These are phyloP conservation scores for Pantala flavescens DNA, from an alignment of 1,140 invertebrate genomes.

Conservation along the genomic window DNA sequence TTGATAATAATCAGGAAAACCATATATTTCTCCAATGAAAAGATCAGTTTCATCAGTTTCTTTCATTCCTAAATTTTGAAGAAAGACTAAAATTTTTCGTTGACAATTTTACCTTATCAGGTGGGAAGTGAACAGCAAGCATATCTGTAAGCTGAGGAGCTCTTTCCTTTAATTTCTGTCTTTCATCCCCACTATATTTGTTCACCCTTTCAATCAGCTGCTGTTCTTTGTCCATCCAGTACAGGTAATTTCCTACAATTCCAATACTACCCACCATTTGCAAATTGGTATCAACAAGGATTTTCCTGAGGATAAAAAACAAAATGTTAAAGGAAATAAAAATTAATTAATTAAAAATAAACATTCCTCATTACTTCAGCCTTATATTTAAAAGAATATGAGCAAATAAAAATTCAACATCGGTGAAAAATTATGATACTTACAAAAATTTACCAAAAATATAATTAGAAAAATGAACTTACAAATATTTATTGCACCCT, in stretches of 20 bases:
- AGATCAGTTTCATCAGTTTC: too few relatives aligned
- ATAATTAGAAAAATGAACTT: too few relatives aligned
- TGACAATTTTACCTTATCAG: background rate
- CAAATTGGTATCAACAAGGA: constrained; percentile 22
- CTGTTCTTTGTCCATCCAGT: constrained; percentile 70
- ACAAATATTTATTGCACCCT: too few relatives aligned
- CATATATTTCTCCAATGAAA: too few relatives aligned
- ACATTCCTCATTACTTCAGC: background rate
- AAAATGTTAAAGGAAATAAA: constrained; percentile 29
- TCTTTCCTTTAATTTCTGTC: constrained; percentile 37
- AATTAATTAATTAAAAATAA: background rate
- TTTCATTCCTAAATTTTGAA: too few relatives aligned
- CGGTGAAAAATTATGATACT: too few relatives aligned
- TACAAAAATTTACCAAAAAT: too few relatives aligned
- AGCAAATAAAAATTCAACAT: too few relatives aligned
- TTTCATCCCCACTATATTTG: constrained; percentile 44
- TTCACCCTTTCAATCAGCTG: constrained; percentile 50
- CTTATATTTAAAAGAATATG: constrained; percentile 14
- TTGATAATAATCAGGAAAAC: too few relatives aligned
- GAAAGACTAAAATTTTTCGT: too few relatives aligned
- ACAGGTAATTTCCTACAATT: constrained; percentile 58
- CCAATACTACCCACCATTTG: constrained; percentile 47
- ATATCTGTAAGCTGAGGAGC: constrained; percentile 49
- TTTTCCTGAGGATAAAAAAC: constrained; percentile 30
- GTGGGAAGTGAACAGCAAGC: constrained; percentile 37